Evolutionary conservation across 2,113 vertebrate genomes (phyloP), one percentile per base, ranked within the genome.

Genomic region (Myrmophylax atrothorax): DNA sequence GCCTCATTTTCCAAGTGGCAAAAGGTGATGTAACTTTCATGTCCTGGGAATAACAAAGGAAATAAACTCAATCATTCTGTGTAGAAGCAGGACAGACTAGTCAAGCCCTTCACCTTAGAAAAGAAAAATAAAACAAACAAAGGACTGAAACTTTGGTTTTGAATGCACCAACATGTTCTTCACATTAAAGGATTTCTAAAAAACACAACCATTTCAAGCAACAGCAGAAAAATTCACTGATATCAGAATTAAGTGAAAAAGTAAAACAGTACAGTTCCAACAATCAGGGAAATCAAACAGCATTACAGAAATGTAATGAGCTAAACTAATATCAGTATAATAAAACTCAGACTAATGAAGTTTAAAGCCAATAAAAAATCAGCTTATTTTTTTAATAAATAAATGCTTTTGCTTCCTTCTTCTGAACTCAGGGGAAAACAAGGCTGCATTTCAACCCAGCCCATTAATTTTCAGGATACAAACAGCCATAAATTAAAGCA

Each of bases 11-110:
- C 98, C 81, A 98, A 63, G 89, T 98, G 98, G 89, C 98, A 98
- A 85, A 98, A 98, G 69, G 98, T 98, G 89, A 98, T 98, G 35
- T 98, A 98, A 69, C 98, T 98, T 69, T 98, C 98, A 1, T 98
- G 98, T 10, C 98, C 98, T 98, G 46, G 69, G 7, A 64, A 18
- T 9, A 53, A 3, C 9, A 55, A 50, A 74, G 20, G 50, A 38
- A 63, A 82, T 7, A n/a, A 26, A 64, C 37, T 78, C 60, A 29
- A 38, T 29, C 49, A 4, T 12, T n/a, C 10, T 15, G 22, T 17
- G 1, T 2, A 12, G 19, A 40, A 59, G 31, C 29, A 47, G 35
- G 49, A 60, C 25, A 46, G 46, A 18, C 14, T 3, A 24, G 33
- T 6, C 5, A 3, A 67, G 53, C 19, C 68, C 53, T 87, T 78